phyloP scores from a whole-genome alignment of 37 sponge, comb jelly and placozoan genomes.

The Mnemiopsis leidyi region DNA sequence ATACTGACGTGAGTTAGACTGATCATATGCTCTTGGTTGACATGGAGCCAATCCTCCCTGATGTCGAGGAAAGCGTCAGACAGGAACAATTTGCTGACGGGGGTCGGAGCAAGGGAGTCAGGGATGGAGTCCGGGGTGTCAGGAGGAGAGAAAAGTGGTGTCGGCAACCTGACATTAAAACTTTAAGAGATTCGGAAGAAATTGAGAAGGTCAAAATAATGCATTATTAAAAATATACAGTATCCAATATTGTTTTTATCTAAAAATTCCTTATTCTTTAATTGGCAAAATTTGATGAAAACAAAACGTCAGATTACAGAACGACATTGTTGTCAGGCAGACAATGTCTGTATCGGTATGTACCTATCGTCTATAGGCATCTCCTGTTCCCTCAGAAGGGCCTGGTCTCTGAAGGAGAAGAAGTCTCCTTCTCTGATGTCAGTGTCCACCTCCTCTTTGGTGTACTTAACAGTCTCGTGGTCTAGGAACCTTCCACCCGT shows the following conservation, averaged over 20 bases:
- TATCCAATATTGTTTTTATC: no score
- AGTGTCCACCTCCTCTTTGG: not conserved
- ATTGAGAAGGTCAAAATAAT: no score
- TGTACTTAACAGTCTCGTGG: constrained; percentile 7
- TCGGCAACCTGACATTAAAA: constrained; percentile 49
- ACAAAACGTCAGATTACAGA: no score
- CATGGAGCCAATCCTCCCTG: constrained; percentile 57
- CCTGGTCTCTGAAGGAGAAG: constrained; percentile 55
- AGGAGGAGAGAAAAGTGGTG: constrained; percentile 55
- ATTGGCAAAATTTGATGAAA: no score
- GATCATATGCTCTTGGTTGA: constrained; percentile 5
- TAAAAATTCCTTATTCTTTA: no score
- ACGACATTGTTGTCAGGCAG: no score
- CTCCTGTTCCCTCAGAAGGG: not conserved
- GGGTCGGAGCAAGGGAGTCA: constrained; percentile 55
- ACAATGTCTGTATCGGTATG: no score
- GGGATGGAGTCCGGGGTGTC: constrained; percentile 61
- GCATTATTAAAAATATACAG: no score
- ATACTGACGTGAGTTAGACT: constrained; percentile 30
- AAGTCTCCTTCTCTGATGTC: constrained; percentile 60
- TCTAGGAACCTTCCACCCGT: constrained; percentile 39
- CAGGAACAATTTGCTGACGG: constrained; percentile 60
- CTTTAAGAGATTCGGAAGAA: no score
- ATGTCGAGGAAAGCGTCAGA: constrained; percentile 56
- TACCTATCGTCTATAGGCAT: constrained; percentile 15